A percentile compares a stretch with the other conserved stretches of the same genome.
phyloP scores from a whole-genome alignment of 1,140 invertebrate species.

The Camponotus floridanus region DNA sequence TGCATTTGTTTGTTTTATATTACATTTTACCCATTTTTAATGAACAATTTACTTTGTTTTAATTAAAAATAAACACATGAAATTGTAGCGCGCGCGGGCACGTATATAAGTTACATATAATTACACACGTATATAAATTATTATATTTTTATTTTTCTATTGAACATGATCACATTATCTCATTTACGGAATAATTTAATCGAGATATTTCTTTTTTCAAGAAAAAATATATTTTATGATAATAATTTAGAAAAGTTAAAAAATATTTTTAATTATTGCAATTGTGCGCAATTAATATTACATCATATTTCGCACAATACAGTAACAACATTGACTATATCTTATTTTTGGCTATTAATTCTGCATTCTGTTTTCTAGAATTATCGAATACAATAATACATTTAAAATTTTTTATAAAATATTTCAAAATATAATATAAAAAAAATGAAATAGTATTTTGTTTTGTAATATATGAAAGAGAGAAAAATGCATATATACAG shows the following conservation, averaged over 20 bases:
- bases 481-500: no score
- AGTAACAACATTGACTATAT: neutral
- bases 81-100: neutral
- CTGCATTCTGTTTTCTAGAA: no score
- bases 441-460: no score
- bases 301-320: neutral
- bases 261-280: neutral
- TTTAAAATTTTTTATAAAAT: no score
- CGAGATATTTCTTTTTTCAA: neutral
- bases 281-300: neutral
- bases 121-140: conserved; percentile 30
- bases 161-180: neutral
- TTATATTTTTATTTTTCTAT: conserved; percentile 47
- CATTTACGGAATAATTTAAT: neutral
- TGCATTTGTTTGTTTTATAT: conserved; percentile 81
- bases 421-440: no score
- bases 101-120: neutral
- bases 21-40: conserved; percentile 70
- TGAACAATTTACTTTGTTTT: conserved; percentile 23
- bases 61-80: conserved; percentile 26
- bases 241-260: neutral
- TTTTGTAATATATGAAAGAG: no score
- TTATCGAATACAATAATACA: no score
- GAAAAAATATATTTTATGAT: neutral
- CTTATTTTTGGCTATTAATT: neutral